Evolutionary conservation across 2,888 invertebrate genomes (phyloP).

Genomic region (Tipula confusa): DNA sequence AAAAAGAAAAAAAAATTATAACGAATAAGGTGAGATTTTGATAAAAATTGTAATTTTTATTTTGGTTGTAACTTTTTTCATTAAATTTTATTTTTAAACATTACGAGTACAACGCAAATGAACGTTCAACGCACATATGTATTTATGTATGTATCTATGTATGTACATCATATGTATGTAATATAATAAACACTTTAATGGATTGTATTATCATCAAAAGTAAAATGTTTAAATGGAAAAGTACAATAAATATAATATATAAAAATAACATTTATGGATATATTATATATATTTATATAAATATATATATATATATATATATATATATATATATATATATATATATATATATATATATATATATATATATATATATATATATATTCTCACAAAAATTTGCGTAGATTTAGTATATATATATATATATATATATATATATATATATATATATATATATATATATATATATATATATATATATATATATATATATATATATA

Average conservation of each 20-base stretch:
- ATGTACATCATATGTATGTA: background rate
- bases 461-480: background rate
- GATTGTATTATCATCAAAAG: background rate
- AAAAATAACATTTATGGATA: too few species aligned
- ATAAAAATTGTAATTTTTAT: background rate
- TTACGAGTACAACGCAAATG: background rate
- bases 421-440: too few species aligned
- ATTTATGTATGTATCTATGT: background rate
- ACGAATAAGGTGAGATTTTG: background rate
- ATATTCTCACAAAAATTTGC: too few species aligned
- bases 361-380: background rate
- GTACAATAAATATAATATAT: background rate
- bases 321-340: background rate
- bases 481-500: background rate
- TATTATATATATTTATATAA: background rate
- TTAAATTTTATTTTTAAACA: slow-evolving; percentile 1
- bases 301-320: background rate
- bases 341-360: background rate
- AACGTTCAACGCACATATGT: background rate
- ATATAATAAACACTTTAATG: background rate
- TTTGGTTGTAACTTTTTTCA: background rate
- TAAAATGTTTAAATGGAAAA: background rate
- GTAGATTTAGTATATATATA: too few species aligned
- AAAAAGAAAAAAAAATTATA: too few species aligned
- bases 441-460: background rate